Percentiles rank a stretch among this genome's conserved stretches.
Evolutionary conservation across 2,797 vertebrate genomes (phyloP).

Genomic region (Kryptopterus vitreolus): DNA sequence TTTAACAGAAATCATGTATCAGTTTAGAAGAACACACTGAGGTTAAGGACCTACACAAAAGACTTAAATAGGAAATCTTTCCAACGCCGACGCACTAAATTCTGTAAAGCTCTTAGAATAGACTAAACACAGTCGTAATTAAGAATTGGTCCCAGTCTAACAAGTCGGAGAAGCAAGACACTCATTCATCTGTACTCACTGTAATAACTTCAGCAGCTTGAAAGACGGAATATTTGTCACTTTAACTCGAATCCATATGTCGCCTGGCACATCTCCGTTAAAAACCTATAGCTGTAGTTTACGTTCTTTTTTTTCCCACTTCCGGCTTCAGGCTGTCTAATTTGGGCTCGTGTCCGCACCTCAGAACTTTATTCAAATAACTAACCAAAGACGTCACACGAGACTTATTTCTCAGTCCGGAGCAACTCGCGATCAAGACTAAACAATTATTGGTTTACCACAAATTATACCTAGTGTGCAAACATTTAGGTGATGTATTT

Average conservation of each 20-base stretch:
- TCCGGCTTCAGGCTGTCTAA: conserved; percentile 3
- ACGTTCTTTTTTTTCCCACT: conserved; percentile 2
- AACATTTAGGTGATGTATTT: background rate
- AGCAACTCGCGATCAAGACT: too few relatives aligned
- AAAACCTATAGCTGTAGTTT: background rate
- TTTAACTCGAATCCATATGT: conserved; percentile 1
- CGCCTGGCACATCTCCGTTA: background rate
- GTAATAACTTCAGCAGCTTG: background rate
- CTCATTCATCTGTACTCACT: background rate
- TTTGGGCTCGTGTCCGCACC: conserved; percentile 15
- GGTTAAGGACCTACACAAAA: background rate
- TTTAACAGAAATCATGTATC: background rate
- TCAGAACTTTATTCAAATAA: conserved; percentile 24
- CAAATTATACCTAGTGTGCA: background rate
- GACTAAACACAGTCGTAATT: background rate
- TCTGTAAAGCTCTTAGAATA: too few relatives aligned
- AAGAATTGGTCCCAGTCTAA: background rate
- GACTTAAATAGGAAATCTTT: background rate
- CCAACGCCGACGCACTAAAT: background rate
- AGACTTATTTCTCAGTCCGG: background rate
- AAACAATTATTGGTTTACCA: background rate
- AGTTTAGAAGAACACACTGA: background rate
- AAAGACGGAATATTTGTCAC: background rate
- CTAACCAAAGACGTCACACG: background rate
- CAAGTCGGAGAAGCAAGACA: background rate